A percentile compares a stretch with the other conserved stretches of the same genome.
Evolutionary conservation across 2,888 invertebrate species (phyloP).

Genomic region (Epiblema foenella): DNA sequence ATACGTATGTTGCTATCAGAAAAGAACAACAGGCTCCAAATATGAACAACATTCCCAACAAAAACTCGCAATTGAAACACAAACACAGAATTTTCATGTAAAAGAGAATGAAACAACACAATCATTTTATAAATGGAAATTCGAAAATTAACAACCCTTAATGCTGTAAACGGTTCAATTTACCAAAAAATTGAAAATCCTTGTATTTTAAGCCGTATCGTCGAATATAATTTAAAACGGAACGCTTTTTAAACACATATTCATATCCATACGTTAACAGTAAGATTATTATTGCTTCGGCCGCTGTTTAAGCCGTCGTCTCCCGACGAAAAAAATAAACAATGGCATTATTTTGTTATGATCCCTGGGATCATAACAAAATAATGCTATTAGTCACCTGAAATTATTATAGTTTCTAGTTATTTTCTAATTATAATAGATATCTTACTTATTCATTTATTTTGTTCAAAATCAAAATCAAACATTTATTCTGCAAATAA

Average conservation of each 20-base stretch:
- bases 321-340: too few species aligned
- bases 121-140: neutral
- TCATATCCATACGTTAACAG: neutral
- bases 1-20: too few species aligned
- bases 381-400: too few species aligned
- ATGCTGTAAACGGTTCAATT: neutral
- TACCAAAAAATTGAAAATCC: neutral
- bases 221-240: conserved; percentile 4
- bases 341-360: too few species aligned
- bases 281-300: conserved; percentile 14
- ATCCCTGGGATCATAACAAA: too few species aligned
- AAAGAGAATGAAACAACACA: neutral
- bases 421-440: too few species aligned
- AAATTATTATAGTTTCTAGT: too few species aligned
- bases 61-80: neutral
- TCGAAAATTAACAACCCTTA: neutral
- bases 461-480: too few species aligned
- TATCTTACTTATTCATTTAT: too few species aligned
- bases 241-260: conserved; percentile 2
- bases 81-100: neutral
- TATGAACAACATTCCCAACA: neutral
- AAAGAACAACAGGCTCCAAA: neutral
- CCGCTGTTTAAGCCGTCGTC: too few species aligned
- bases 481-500: too few species aligned
- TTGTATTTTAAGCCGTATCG: neutral